Evolutionary conservation across 1,140 invertebrate species (phyloP).

Genomic region (Drosophila nasuta): DNA sequence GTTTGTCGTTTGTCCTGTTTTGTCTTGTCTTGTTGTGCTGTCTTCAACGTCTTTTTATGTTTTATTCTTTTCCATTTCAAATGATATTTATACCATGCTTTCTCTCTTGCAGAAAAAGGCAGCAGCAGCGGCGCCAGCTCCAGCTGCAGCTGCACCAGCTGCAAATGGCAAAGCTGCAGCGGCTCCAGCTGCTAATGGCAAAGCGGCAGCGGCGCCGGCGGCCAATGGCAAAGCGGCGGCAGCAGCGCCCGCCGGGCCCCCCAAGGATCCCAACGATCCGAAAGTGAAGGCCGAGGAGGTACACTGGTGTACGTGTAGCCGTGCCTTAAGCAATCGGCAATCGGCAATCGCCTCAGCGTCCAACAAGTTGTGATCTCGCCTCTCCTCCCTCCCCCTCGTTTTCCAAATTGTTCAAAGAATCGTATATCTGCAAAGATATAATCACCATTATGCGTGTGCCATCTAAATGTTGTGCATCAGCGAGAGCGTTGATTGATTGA

Average conservation of each 20-base stretch:
- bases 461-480: constrained; percentile 33
- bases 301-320: constrained; percentile 80
- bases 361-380: constrained; percentile 6
- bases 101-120: constrained; percentile 62
- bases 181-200: constrained; percentile 41
- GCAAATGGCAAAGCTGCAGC: constrained; percentile 25
- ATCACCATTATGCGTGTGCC: constrained; percentile 32
- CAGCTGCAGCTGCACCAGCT: constrained; percentile 35
- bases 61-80: too few species aligned
- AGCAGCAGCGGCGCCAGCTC: constrained; percentile 32
- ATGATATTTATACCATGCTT: background rate
- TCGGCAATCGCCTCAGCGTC: constrained; percentile 39
- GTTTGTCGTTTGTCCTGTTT: constrained; percentile 37
- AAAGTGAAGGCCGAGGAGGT: constrained; percentile 83
- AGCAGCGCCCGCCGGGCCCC: constrained; percentile 70
- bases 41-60: constrained; percentile 1
- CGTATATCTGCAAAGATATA: background rate
- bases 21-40: constrained; percentile 31
- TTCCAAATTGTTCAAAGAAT: background rate
- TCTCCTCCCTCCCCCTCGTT: background rate
- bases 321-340: constrained; percentile 35
- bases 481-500: constrained; percentile 6
- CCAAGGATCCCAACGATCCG: constrained; percentile 79
- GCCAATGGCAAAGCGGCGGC: constrained; percentile 51
- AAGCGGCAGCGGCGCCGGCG: constrained; percentile 39